A percentile compares a stretch with the other conserved stretches of the same genome.
phyloP scores from a whole-genome alignment of 2,113 vertebrate genomes.

The Ginglymostoma cirratum region DNA sequence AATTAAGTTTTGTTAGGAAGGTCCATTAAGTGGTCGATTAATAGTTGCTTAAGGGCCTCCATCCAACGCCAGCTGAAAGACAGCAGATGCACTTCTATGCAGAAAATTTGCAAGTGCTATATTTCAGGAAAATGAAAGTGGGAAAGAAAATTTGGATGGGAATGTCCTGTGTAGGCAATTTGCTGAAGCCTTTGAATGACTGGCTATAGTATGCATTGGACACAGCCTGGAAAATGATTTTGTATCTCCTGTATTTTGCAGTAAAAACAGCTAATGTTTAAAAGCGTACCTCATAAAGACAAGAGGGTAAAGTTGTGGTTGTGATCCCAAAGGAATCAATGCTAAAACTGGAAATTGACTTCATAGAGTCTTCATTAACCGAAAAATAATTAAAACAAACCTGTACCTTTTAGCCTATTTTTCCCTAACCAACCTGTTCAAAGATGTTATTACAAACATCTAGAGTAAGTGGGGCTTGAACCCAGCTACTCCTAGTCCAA shows the following conservation, averaged over 20 bases:
- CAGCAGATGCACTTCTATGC: background rate
- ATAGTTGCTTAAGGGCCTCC: too few species aligned
- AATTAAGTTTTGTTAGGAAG: too few species aligned
- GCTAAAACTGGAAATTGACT: too few species aligned
- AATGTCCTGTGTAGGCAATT: background rate
- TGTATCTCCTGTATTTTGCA: background rate
- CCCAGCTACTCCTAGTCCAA: too few species aligned
- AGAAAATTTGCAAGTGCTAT: background rate
- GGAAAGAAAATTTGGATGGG: background rate
- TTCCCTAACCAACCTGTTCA: too few species aligned
- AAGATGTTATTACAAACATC: too few species aligned
- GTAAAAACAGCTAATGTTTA: background rate
- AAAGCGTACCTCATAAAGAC: background rate
- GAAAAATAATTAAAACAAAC: background rate
- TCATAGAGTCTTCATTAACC: background rate
- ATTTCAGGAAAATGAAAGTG: background rate
- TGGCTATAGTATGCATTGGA: background rate
- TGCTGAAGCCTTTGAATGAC: background rate
- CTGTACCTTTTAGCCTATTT: too few species aligned
- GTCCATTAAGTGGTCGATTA: too few species aligned
- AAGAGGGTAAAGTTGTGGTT: background rate
- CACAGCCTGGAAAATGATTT: background rate
- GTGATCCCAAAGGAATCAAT: too few species aligned
- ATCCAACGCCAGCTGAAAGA: background rate
- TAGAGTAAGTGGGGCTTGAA: too few species aligned